Evolutionary conservation across 2,797 vertebrate species (phyloP).

Genomic region (Molossus alvarezi): DNA sequence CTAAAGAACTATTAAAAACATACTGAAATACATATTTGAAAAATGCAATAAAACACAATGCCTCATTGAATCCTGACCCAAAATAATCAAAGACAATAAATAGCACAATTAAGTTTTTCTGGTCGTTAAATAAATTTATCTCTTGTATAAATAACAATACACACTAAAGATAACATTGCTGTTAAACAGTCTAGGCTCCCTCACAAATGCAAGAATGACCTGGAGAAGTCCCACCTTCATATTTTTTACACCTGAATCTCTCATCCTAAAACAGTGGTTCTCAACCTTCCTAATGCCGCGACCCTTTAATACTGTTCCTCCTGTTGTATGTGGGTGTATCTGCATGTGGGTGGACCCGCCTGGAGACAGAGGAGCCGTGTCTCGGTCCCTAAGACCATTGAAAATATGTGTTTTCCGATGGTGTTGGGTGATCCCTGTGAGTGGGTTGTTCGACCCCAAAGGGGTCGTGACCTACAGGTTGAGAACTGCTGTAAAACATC

Average conservation of each 20-base stretch:
- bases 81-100: slow-evolving; percentile 70
- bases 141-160: slow-evolving; percentile 59
- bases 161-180: slow-evolving; percentile 4
- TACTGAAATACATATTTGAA: slow-evolving; percentile 73
- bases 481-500: background rate
- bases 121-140: slow-evolving; percentile 51
- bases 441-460: too few relatives aligned
- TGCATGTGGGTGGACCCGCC: too few relatives aligned
- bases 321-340: too few relatives aligned
- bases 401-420: too few relatives aligned
- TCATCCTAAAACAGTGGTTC: background rate
- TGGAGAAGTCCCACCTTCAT: background rate
- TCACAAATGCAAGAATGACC: slow-evolving; percentile 15
- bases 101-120: slow-evolving; percentile 28
- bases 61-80: slow-evolving; percentile 71
- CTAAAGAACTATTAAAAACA: slow-evolving; percentile 67
- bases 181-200: background rate
- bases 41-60: slow-evolving; percentile 55
- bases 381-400: too few relatives aligned
- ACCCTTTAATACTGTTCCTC: too few relatives aligned
- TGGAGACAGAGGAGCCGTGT: too few relatives aligned
- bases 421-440: too few relatives aligned
- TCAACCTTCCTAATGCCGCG: too few relatives aligned
- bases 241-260: background rate
- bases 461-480: too few relatives aligned